Conservation (phyloP, 2,113 vertebrate genomes). For the Stigmatopora argus region DNA sequence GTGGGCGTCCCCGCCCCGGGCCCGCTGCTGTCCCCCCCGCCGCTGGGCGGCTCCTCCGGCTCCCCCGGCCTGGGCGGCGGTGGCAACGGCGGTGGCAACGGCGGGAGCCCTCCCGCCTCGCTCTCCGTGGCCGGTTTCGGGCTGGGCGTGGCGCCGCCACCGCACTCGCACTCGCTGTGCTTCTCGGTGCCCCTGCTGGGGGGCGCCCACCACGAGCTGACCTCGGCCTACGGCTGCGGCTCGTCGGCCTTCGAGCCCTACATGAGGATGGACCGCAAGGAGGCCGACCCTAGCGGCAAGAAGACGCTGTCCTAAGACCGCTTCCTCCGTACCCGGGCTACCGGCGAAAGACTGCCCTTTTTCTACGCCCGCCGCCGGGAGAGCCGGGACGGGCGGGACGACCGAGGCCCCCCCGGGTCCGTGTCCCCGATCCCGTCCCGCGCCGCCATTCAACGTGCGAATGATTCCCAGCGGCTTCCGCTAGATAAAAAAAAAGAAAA, state of each 20-base stretch:
- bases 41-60: slow-evolving; percentile 69
- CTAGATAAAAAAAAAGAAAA: slow-evolving; percentile 34
- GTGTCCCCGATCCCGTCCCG: no score
- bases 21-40: slow-evolving; percentile 66
- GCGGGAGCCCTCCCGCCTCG: no score
- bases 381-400: no score
- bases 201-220: slow-evolving; percentile 74
- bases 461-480: slow-evolving; percentile 2
- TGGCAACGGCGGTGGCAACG: slow-evolving; percentile 51
- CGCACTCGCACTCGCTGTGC: slow-evolving; percentile 75
- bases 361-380: no score
- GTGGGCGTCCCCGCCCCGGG: slow-evolving; percentile 59
- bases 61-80: slow-evolving; percentile 63
- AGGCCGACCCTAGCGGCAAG: slow-evolving; percentile 66
- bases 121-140: no score
- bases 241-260: slow-evolving; percentile 90
- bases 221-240: slow-evolving; percentile 73
- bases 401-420: no score
- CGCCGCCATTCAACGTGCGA: background rate
- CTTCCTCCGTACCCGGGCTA: background rate
- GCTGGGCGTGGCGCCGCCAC: no score
- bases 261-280: slow-evolving; percentile 78
- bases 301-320: slow-evolving; percentile 74
- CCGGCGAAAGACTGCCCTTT: background rate
- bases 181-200: slow-evolving; percentile 77